These are phyloP conservation scores for Pocillopora grandis DNA, from an alignment of 92 coral and sea anemone species.

Conservation along the genomic window DNA sequence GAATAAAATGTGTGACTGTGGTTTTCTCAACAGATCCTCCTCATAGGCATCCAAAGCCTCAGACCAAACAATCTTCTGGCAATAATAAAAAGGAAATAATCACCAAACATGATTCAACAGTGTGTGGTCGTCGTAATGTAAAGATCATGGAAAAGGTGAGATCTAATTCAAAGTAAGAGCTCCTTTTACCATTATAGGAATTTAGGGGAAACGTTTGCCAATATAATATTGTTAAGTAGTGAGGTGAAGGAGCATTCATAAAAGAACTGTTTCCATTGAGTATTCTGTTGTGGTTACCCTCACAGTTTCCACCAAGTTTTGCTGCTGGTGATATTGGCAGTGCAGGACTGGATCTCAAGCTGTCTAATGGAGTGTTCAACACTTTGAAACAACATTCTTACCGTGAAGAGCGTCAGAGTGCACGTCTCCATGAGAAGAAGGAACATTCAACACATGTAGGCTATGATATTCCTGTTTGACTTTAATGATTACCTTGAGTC, in stretches of 20 bases:
- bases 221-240: neutral
- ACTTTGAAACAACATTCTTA: conserved; percentile 89
- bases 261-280: neutral
- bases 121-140: conserved; percentile 95
- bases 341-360: conserved; percentile 77
- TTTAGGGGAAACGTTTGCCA: too few species aligned
- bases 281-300: neutral
- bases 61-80: conserved; percentile 35
- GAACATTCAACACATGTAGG: conserved; percentile 98
- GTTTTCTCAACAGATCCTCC: conserved; percentile 7
- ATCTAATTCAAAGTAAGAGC: too few species aligned
- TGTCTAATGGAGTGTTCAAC: conserved; percentile 93
- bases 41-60: neutral
- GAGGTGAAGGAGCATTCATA: neutral
- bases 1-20: neutral
- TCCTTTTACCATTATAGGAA: neutral
- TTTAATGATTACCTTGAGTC: too few species aligned
- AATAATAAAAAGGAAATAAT: conserved; percentile 78
- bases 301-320: conserved; percentile 82
- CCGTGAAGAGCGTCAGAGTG: conserved; percentile 88
- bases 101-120: conserved; percentile 89
- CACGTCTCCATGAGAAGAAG: conserved; percentile 94
- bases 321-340: conserved; percentile 95
- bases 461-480: too few species aligned
- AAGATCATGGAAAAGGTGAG: conserved; percentile 86